These are phyloP conservation scores for Philopotamus ludificatus DNA, from an alignment of 1,140 invertebrate species.

Conservation along the genomic window DNA sequence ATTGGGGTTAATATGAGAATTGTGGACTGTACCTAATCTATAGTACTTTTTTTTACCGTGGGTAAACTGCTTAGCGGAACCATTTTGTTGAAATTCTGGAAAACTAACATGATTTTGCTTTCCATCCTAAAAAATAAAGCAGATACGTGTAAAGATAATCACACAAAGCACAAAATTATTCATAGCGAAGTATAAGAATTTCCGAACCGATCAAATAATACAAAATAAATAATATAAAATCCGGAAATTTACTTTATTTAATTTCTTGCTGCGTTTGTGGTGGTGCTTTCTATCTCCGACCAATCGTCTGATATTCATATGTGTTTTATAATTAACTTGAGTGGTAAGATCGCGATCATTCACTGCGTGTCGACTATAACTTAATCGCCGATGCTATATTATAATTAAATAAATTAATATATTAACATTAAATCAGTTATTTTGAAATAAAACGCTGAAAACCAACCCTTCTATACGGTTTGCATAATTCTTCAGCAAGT, in stretches of 20 bases:
- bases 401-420: not conserved
- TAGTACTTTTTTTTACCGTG: constrained; percentile 73
- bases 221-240: no score
- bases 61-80: constrained; percentile 79
- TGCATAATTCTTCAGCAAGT: constrained; percentile 85
- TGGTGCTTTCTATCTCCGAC: constrained; percentile 81
- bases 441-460: not conserved
- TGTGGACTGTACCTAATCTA: constrained; percentile 58
- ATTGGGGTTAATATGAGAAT: constrained; percentile 39
- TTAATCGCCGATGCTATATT: constrained; percentile 78
- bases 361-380: constrained; percentile 88
- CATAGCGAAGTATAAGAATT: no score
- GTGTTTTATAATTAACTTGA: constrained; percentile 87
- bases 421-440: not conserved
- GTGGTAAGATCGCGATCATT: constrained; percentile 83
- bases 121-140: constrained; percentile 64
- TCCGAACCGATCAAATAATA: no score
- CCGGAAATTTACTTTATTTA: constrained; percentile 67
- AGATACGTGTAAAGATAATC: no score
- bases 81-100: constrained; percentile 82
- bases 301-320: constrained; percentile 85
- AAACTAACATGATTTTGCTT: constrained; percentile 84
- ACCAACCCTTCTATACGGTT: constrained; percentile 79
- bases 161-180: no score
- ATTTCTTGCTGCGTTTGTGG: constrained; percentile 77